Evolutionary conservation across 2,113 vertebrate genomes (phyloP), one percentile per base, ranked within the genome.

Genomic region (Fulica atra): DNA sequence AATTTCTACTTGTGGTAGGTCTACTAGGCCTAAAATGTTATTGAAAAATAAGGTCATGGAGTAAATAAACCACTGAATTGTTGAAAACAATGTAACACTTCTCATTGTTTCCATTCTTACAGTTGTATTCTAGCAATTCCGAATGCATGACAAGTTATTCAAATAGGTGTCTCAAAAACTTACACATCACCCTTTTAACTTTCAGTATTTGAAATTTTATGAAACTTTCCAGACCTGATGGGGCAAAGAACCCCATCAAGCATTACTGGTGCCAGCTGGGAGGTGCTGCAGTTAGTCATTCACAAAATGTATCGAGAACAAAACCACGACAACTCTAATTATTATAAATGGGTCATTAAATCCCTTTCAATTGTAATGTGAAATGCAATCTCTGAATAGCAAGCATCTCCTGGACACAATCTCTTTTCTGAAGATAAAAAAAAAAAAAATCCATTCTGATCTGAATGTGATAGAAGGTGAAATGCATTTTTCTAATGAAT

Each of bases 301-400:
- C 91, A 91, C 77, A 94, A 93, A 93, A 94, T 60, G 64, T 72
- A 65, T 94, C 59, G 94, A 81, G 86, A 91, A 92, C 33, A 91
- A 93, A 96, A 87, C n/a, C 95, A 92, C 0, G 42, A 85, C 59
- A 90, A 70, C 46, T 89, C 50, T 95, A 93, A 96, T 96, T 92
- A 85, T 93, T 95, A 94, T 73, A 88, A 93, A 97, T 96, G 94
- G 83, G 61, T 91, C 83, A 85, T 96, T 97, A 97, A 96, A 93
- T 77, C 63, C 28, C 13, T 88, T 95, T 74, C 63, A 80, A 86
- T 80, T 86, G 54, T 42, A 76, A 48, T 40, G 35, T 89, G 70
- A 95, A 97, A 92, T 94, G 79, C 46, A 82, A 56, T 86, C 76
- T 85, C 86, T 87, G 81, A 88, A 96, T 86, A 95, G 56, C 60